Evolutionary conservation across 2,113 vertebrate species (phyloP).

Genomic region (Hypomesus transpacificus): DNA sequence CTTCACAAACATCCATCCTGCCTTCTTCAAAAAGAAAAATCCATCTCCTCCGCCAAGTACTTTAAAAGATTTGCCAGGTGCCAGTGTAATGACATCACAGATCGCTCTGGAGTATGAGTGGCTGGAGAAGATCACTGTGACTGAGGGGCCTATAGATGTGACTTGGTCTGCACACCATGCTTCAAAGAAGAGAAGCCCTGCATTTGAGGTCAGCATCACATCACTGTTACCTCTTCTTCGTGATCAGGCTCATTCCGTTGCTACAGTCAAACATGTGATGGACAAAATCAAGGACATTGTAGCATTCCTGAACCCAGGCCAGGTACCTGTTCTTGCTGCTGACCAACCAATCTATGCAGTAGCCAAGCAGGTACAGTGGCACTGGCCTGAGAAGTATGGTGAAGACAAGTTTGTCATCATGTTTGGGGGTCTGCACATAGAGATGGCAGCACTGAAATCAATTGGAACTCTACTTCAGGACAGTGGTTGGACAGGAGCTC

Average conservation of each 20-base stretch:
- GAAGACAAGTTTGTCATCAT: conserved; percentile 9
- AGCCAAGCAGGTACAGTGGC: conserved; percentile 8
- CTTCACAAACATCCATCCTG: too few relatives aligned
- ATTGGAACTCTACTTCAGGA: not conserved
- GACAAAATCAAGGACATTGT: not conserved
- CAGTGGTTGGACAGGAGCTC: conserved; percentile 1
- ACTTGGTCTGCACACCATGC: conserved; percentile 15
- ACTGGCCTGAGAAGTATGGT: conserved; percentile 3
- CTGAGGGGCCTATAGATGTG: conserved; percentile 1
- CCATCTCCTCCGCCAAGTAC: too few relatives aligned
- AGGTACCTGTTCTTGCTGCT: not conserved
- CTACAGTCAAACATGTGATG: not conserved
- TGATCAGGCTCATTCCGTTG: not conserved
- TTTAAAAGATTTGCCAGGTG: too few relatives aligned
- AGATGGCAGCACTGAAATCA: conserved; percentile 4
- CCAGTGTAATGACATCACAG: too few relatives aligned
- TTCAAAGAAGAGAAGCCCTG: conserved; percentile 3
- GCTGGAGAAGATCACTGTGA: conserved; percentile 1
- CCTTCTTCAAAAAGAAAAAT: too few relatives aligned
- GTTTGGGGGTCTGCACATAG: conserved; percentile 16
- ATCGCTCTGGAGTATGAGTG: too few relatives aligned
- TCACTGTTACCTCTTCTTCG: too few relatives aligned
- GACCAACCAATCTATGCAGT: conserved; percentile 8
- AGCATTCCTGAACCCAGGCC: not conserved
- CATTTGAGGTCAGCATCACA: conserved; percentile 16